A percentile compares a stretch with the other conserved stretches of the same genome.
Evolutionary conservation across 2,113 vertebrate species (phyloP).

Genomic region (Cacatua alba): DNA sequence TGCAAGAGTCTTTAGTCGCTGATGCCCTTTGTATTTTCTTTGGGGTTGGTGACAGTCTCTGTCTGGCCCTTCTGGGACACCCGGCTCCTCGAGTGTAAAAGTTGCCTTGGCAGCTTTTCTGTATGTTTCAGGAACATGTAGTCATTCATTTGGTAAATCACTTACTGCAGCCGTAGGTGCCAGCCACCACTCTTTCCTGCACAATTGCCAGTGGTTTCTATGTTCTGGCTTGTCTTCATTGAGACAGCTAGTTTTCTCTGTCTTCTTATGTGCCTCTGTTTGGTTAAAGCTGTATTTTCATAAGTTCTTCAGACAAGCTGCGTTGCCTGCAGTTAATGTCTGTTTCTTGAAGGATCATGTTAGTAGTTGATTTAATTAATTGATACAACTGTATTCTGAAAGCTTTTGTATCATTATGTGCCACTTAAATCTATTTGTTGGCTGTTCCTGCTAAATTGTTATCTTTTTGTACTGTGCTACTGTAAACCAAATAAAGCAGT

Average conservation of each 20-base stretch:
- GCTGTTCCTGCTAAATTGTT: background rate
- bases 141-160: background rate
- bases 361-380: slow-evolving; percentile 12
- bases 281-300: background rate
- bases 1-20: background rate
- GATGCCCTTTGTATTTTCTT: background rate
- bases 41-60: background rate
- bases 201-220: background rate
- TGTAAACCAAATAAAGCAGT: background rate
- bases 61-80: background rate
- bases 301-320: background rate
- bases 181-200: background rate
- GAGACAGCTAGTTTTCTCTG: background rate
- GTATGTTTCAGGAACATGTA: background rate
- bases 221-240: background rate
- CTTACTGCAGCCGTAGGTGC: background rate
- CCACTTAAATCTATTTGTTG: background rate
- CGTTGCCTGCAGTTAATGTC: background rate
- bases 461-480: background rate
- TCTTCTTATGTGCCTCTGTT: background rate
- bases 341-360: background rate
- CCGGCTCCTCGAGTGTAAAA: background rate
- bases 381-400: background rate
- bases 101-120: background rate
- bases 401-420: background rate